A percentile compares a stretch with the other conserved stretches of the same genome.
These are phyloP conservation scores for Eucera pruinosa DNA, from an alignment of 2,888 invertebrate genomes.

Conservation along the genomic window DNA sequence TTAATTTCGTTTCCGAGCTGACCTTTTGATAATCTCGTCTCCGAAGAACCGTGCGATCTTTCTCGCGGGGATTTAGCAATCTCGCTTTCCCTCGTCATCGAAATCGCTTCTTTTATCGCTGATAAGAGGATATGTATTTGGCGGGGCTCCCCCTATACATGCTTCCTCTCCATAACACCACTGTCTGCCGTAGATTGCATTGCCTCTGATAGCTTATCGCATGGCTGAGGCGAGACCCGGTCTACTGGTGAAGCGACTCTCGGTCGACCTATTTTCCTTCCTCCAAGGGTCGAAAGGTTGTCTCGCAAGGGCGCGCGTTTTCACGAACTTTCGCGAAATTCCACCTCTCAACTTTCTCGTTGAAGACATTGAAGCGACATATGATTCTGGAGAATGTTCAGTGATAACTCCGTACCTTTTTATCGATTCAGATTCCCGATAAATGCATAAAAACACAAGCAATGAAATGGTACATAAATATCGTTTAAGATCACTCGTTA, in stretches of 20 bases:
- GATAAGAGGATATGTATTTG: conserved; percentile 37
- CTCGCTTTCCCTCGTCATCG: neutral
- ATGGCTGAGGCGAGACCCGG: conserved; percentile 18
- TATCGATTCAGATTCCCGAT: too few relatives aligned
- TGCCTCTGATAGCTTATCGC: conserved; percentile 57
- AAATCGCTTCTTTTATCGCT: conserved; percentile 16
- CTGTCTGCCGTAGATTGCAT: conserved; percentile 43
- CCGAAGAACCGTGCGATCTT: neutral
- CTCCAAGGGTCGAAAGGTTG: conserved; percentile 46
- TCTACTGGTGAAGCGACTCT: conserved; percentile 4
- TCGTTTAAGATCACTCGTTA: too few relatives aligned
- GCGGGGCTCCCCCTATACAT: conserved; percentile 9
- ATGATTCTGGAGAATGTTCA: too few relatives aligned
- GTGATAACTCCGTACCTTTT: too few relatives aligned
- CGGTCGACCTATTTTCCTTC: conserved; percentile 59
- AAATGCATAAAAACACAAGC: too few relatives aligned
- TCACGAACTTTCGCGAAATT: conserved; percentile 7
- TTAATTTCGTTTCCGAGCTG: conserved; percentile 1
- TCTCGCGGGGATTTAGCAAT: conserved; percentile 13
- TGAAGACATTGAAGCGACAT: neutral
- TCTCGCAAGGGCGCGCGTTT: conserved; percentile 16
- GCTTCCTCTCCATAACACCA: neutral
- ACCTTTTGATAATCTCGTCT: neutral
- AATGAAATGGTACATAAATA: too few relatives aligned
- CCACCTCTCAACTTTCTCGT: neutral